Evolutionary conservation across 2,113 vertebrate species (phyloP).

Genomic region (Phrynocephalus versicolor): DNA sequence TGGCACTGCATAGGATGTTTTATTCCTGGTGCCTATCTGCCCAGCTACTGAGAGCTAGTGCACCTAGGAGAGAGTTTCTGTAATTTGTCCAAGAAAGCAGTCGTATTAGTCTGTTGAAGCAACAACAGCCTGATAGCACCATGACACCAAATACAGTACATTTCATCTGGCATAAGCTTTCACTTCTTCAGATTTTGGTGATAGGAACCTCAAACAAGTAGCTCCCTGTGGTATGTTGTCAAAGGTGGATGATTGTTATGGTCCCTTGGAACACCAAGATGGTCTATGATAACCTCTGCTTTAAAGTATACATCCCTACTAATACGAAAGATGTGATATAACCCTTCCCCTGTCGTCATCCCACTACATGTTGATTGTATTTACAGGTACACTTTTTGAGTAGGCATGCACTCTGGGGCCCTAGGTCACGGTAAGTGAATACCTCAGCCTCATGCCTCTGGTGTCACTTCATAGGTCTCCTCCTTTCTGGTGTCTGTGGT

Average conservation of each 20-base stretch:
- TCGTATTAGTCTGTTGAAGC: too few relatives aligned
- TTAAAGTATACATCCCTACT: rapidly evolving
- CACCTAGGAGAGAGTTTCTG: background rate
- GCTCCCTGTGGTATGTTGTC: background rate
- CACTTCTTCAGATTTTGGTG: too few relatives aligned
- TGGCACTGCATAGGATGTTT: background rate
- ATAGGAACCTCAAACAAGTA: background rate
- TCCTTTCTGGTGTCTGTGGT: background rate
- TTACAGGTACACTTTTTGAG: constrained; percentile 57
- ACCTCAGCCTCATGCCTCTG: rapidly evolving
- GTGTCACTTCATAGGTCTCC: constrained; percentile 22
- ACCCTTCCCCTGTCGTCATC: rapidly evolving
- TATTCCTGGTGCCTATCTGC: background rate
- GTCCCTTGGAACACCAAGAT: background rate
- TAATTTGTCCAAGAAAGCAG: too few relatives aligned
- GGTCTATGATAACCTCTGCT: background rate
- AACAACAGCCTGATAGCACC: too few relatives aligned
- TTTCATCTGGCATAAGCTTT: too few relatives aligned
- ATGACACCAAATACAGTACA: too few relatives aligned
- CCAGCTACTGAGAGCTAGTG: background rate
- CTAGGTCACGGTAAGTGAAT: constrained; percentile 54
- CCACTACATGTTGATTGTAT: constrained; percentile 52
- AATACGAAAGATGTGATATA: rapidly evolving
- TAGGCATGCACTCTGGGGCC: constrained; percentile 41
- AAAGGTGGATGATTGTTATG: background rate